Percentiles rank a stretch among this genome's conserved stretches.
phyloP scores from a whole-genome alignment of 2,888 invertebrate species.

The Ditula angustiorana region DNA sequence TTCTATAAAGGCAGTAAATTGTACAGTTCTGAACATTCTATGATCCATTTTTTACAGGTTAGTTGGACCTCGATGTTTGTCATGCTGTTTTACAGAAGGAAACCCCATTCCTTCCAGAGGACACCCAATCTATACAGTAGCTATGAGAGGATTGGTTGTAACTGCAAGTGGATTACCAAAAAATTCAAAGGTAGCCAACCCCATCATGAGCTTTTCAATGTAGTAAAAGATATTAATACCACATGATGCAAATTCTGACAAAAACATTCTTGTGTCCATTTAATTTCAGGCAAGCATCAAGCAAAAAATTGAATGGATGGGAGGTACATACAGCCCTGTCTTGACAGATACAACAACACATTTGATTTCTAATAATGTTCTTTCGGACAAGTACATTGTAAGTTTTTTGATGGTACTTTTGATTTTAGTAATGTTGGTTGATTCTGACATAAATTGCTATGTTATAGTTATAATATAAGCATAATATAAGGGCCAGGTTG shows the following conservation, averaged over 20 bases:
- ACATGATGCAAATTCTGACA: neutral
- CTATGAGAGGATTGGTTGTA: conserved; percentile 90
- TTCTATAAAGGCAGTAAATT: neutral
- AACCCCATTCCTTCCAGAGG: conserved; percentile 90
- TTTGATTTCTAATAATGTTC: conserved; percentile 91
- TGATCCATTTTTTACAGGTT: conserved; percentile 81
- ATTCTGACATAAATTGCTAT: too few species aligned
- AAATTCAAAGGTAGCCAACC: conserved; percentile 62
- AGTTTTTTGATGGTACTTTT: conserved; percentile 51
- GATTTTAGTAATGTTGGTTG: neutral
- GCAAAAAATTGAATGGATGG: conserved; percentile 90
- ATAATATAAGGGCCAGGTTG: too few species aligned
- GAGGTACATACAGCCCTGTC: conserved; percentile 88
- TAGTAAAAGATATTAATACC: too few species aligned
- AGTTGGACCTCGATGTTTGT: conserved; percentile 92
- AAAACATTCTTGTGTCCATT: neutral
- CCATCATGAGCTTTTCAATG: too few species aligned
- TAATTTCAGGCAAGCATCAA: conserved; percentile 84
- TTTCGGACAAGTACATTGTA: conserved; percentile 92
- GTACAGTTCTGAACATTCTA: neutral
- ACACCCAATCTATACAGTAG: conserved; percentile 92
- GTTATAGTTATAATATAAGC: too few species aligned
- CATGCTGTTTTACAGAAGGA: conserved; percentile 89
- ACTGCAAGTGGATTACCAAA: conserved; percentile 87
- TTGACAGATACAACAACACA: conserved; percentile 91